These are phyloP conservation scores for Stenopsyche tienmushanensis DNA, from an alignment of 1,140 invertebrate species.

Conservation along the genomic window DNA sequence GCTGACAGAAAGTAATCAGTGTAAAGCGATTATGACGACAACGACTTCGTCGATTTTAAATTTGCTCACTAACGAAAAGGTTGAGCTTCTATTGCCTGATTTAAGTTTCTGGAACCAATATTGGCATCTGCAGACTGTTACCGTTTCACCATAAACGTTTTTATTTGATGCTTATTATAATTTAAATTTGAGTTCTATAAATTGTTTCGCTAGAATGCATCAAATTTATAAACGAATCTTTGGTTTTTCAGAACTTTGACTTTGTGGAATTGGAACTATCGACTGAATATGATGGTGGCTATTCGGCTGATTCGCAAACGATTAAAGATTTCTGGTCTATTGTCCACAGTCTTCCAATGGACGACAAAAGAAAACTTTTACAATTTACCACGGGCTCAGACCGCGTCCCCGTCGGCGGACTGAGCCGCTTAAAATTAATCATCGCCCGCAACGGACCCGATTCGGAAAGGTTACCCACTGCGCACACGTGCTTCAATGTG, in stretches of 20 bases:
- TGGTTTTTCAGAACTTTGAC: conserved; percentile 74
- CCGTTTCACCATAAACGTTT: too few species aligned
- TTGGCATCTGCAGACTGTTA: too few species aligned
- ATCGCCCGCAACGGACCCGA: conserved; percentile 78
- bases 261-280: conserved; percentile 87
- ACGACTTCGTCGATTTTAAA: too few species aligned
- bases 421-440: conserved; percentile 84
- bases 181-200: too few species aligned
- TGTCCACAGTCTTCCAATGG: conserved; percentile 80
- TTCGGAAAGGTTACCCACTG: conserved; percentile 76
- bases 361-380: conserved; percentile 87
- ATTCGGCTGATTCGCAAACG: conserved; percentile 76
- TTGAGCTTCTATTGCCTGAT: too few species aligned
- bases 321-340: conserved; percentile 94
- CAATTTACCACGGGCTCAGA: conserved; percentile 95
- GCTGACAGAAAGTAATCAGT: too few species aligned
- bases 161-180: too few species aligned
- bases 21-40: too few species aligned
- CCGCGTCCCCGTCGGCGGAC: conserved; percentile 89
- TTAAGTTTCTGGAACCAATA: too few species aligned
- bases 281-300: conserved; percentile 92
- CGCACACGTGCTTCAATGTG: conserved; percentile 96
- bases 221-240: too few species aligned
- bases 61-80: too few species aligned
- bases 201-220: too few species aligned